Evolutionary conservation across 2,797 vertebrate species (phyloP).

Genomic region (Epinephelus coioides): DNA sequence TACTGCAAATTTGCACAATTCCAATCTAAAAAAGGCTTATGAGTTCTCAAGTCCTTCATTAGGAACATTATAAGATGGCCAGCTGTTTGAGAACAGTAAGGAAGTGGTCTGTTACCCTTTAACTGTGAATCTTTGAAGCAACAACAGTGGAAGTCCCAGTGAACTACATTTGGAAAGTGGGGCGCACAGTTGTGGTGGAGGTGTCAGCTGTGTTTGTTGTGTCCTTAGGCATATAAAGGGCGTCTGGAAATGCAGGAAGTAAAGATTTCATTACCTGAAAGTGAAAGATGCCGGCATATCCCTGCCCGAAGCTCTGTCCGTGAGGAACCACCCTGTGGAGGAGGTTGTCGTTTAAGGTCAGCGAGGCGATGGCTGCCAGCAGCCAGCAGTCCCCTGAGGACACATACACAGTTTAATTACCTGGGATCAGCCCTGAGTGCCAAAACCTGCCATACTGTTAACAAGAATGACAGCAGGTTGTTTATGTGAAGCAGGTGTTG

Average conservation of each 20-base stretch:
- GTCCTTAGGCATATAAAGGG: too few species aligned
- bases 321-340: conserved; percentile 87
- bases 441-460: fast-evolving
- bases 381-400: conserved; percentile 88
- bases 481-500: not conserved
- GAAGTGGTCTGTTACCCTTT: too few species aligned
- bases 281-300: conserved; percentile 87
- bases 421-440: not conserved
- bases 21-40: too few species aligned
- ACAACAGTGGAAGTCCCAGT: too few species aligned
- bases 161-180: too few species aligned
- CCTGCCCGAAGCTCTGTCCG: conserved; percentile 79
- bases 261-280: conserved; percentile 80
- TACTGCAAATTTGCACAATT: too few species aligned
- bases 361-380: conserved; percentile 87
- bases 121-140: too few species aligned
- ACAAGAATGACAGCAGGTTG: not conserved
- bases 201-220: not conserved
- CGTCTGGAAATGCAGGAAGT: not conserved
- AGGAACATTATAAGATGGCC: too few species aligned
- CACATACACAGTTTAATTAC: conserved; percentile 15
- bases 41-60: too few species aligned
- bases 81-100: too few species aligned
- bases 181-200: too few species aligned
- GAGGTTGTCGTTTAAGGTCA: conserved; percentile 85